Evolutionary conservation across 2,888 invertebrate genomes (phyloP).

Genomic region (Desoria tigrina): DNA sequence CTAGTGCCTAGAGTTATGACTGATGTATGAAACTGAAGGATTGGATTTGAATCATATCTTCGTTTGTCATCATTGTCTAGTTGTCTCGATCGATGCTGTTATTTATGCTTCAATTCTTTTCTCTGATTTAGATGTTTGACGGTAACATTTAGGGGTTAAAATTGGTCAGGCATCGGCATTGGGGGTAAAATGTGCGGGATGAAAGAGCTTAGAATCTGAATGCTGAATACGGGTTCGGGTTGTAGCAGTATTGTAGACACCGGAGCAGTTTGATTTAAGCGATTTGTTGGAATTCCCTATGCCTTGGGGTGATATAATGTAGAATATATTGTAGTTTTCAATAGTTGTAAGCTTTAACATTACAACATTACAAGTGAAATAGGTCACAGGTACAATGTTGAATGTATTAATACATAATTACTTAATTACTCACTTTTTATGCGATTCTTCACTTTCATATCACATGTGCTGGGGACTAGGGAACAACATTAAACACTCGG

Average conservation of each 20-base stretch:
- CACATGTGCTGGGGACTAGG: too few species aligned
- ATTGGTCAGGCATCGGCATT: too few species aligned
- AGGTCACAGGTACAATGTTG: neutral
- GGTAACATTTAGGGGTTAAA: constrained; percentile 47
- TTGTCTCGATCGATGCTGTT: constrained; percentile 13
- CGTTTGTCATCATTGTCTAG: neutral
- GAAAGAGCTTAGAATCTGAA: too few species aligned
- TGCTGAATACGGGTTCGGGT: too few species aligned
- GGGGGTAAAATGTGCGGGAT: too few species aligned
- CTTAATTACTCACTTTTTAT: too few species aligned
- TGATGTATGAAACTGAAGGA: too few species aligned
- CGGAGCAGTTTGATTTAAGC: constrained; percentile 13
- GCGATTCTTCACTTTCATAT: too few species aligned
- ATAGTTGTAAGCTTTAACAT: too few species aligned
- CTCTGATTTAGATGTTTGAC: constrained; percentile 27
- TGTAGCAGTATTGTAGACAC: neutral
- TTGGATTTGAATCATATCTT: too few species aligned
- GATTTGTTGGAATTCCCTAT: neutral
- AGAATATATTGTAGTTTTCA: neutral
- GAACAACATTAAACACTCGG: constrained; percentile 96
- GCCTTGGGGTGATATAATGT: neutral
- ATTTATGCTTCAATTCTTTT: constrained; percentile 11
- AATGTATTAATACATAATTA: constrained; percentile 55
- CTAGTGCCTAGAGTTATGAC: too few species aligned
- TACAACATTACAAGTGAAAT: too few species aligned